Evolutionary conservation across 2,113 vertebrate species (phyloP).

Genomic region (Erpornis zantholeuca): DNA sequence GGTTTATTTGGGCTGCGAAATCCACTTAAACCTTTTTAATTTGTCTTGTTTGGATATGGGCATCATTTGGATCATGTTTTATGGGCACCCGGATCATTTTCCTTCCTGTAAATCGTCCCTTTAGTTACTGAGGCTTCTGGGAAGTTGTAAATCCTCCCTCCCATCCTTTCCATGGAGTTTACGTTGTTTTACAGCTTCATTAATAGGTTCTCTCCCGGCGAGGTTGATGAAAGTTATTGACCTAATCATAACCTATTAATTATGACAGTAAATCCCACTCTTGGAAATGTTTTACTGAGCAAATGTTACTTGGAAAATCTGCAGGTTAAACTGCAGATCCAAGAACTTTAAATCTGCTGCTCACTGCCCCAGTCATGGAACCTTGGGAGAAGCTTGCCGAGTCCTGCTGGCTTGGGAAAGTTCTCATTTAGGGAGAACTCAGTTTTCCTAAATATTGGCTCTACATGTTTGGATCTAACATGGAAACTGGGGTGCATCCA

Average conservation of each 20-base stretch:
- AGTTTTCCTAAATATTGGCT: background rate
- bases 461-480: accelerated
- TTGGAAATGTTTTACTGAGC: conserved; percentile 63
- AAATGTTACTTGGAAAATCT: conserved; percentile 61
- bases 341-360: conserved; percentile 53
- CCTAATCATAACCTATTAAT: conserved; percentile 78
- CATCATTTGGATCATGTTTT: conserved; percentile 67
- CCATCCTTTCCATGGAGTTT: conserved; percentile 59
- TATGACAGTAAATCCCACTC: conserved; percentile 68
- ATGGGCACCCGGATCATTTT: conserved; percentile 64
- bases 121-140: conserved; percentile 71
- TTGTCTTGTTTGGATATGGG: conserved; percentile 67
- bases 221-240: conserved; percentile 75
- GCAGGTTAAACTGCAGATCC: conserved; percentile 38
- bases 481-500: background rate
- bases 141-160: conserved; percentile 71
- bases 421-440: background rate
- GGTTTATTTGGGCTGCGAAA: conserved; percentile 53
- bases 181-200: conserved; percentile 71
- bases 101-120: conserved; percentile 73
- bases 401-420: background rate
- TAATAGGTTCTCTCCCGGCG: conserved; percentile 65
- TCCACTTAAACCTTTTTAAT: conserved; percentile 62
- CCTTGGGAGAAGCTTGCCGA: background rate
- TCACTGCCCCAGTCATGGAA: background rate